phyloP scores from a whole-genome alignment of 2,113 vertebrate species.

The Elaphurus davidianus region DNA sequence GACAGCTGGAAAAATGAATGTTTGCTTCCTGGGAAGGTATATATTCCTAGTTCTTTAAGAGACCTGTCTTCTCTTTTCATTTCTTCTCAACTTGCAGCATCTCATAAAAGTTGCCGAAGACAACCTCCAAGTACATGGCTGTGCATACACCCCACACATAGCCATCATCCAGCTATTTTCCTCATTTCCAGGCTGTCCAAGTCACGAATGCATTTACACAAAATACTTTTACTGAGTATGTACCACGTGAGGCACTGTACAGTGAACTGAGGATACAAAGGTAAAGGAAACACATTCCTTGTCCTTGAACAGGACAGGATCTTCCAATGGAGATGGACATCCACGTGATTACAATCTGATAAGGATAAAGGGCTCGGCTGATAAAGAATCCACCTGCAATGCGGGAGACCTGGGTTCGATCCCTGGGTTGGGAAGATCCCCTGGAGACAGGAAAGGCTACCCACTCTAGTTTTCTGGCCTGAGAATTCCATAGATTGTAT shows the following conservation, averaged over 20 bases:
- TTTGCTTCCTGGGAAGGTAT: constrained; percentile 6
- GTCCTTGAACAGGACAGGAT: neutral
- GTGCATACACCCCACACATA: neutral
- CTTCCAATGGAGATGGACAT: neutral
- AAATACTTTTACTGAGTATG: neutral
- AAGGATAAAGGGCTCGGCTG: neutral
- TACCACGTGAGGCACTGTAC: neutral
- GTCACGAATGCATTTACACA: neutral
- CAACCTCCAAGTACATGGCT: neutral
- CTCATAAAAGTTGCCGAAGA: neutral
- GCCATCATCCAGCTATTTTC: neutral
- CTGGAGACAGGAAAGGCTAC: neutral
- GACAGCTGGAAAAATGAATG: neutral
- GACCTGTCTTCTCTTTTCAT: neutral
- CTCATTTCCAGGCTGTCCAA: neutral
- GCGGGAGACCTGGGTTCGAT: neutral
- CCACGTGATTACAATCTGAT: neutral
- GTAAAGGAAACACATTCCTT: neutral
- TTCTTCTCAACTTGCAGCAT: constrained; percentile 19
- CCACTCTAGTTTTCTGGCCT: neutral
- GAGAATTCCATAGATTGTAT: neutral
- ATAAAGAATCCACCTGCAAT: neutral
- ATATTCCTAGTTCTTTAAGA: neutral
- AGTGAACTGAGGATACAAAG: neutral
- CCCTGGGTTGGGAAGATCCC: neutral